Evolutionary conservation across 2,888 invertebrate genomes (phyloP), one percentile per base, ranked within the genome.

Genomic region (Andrena bucephala): DNA sequence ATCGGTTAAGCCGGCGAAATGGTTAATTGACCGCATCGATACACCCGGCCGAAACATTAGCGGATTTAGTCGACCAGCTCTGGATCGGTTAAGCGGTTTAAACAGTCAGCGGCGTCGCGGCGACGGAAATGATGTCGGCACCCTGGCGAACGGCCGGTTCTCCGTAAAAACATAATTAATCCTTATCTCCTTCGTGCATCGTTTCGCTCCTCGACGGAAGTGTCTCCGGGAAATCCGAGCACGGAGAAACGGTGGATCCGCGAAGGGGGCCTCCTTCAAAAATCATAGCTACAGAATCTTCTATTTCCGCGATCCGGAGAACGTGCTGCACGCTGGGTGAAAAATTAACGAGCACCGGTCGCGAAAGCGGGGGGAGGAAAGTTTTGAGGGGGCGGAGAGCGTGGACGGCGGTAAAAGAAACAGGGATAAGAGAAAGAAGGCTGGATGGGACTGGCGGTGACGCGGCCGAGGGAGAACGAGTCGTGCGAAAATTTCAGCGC

Each of bases 21-120:
- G 78, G 83, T 84, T 82, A 83, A 84, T 82, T 84, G 83, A 83
- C 83, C 83, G 65, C 83, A 77, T 75, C 79, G 78, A 78, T 82
- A 78, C 79, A 71, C 78, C 57, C 62, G 50, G 66, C 57, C 71
- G 70, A 82, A 84, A 79, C 83, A 75, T 82, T 82, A 83, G 83
- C 73, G 83, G 78, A 84, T 84, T 83, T 79, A 74, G 78, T 29
- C 62, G 74, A 62, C 67, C 69, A 54, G 82, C 69, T 77, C 72
- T 54, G 77, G 72, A 77, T 67, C 74, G 83, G 74, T 79, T 84
- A 83, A 82, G 70, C 83, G 83, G 83, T 82, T 83, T 74, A 84
- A 84, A 74, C 79, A 82, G 78, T 79, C 83, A 78, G 74, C 78
- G 31, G 33, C 62, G 73, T 73, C 81, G 62, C 65, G 48, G 68